Evolutionary conservation across 1,140 invertebrate species (phyloP).

Genomic region (Sycophila sp.): DNA sequence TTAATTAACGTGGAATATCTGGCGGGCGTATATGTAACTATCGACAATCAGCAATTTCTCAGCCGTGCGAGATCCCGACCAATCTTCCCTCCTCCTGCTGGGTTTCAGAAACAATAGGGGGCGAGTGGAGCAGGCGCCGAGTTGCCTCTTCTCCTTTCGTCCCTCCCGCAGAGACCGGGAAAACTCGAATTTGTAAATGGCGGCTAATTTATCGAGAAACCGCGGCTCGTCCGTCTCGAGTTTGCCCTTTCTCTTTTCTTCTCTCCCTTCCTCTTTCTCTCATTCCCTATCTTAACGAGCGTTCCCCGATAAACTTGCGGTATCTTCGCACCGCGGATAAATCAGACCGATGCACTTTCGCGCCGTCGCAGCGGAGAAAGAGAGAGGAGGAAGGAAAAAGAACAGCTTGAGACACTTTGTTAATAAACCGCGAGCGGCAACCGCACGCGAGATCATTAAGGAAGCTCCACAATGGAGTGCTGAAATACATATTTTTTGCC

Average conservation of each 20-base stretch:
- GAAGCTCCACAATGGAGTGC: neutral
- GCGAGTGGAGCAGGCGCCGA: neutral
- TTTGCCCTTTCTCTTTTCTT: neutral
- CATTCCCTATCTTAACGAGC: no score
- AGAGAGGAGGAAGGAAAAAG: neutral
- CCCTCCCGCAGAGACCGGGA: neutral
- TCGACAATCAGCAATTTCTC: neutral
- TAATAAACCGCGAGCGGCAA: slow-evolving; percentile 20
- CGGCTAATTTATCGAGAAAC: slow-evolving; percentile 14
- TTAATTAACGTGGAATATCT: slow-evolving; percentile 1
- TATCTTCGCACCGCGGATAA: slow-evolving; percentile 13
- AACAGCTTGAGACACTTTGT: neutral
- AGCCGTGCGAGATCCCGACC: neutral
- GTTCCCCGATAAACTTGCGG: slow-evolving; percentile 13
- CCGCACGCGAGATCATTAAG: slow-evolving; percentile 4
- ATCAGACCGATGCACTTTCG: neutral
- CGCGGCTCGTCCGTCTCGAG: neutral
- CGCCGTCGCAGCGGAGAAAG: neutral
- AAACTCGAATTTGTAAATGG: slow-evolving; percentile 18
- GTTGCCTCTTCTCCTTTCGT: no score
- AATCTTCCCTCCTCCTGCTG: no score
- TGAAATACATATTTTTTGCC: no score
- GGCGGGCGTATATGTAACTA: no score
- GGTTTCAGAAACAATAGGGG: neutral
- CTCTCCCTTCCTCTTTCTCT: no score